Base-by-base conservation (phyloP, 1,140 invertebrate genomes). In the Eriocheir sinensis region DNA sequence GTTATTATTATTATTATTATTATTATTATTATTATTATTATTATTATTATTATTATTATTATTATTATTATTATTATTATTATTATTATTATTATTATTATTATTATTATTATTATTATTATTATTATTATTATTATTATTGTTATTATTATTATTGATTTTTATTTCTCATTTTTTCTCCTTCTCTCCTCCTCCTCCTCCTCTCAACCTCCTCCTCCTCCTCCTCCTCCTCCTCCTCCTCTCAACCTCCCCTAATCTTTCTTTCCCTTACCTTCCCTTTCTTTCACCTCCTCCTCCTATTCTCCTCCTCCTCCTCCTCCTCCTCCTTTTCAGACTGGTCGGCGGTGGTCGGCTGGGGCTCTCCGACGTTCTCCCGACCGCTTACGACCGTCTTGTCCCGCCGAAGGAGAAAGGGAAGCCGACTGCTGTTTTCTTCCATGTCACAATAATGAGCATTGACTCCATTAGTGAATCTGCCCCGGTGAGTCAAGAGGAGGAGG, bases 381-480 rank as follows among this genome's bases (percentile, higher is more conserved):
- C 12, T 48, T 91, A 91, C 44, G 89, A 91, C 89, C 53, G 60
- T 34, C 48, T 91, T 27, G 36, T 30, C 8, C 89, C 89, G 8
- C 89, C 89, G 21, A 91, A 91, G 17, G 60, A 60, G 48, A 34
- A 91, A 8, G 91, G 80, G 1, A 80, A 83, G 38, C 91, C 91
- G n/a, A 92, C 91, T 2, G n/a, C 83, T 34, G 91, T 92, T 17
- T 92, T 83, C 27, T 92, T 92, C 32, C 91, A 92, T n/a, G 79
- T 92, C 79, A 92, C 91, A 30, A 44, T 92, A 30, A 92, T 92
- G 91, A 83, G 91, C 21, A 81, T 92, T 2, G 91, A 92, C 9
- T 92, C 91, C 38, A 83, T 92, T 40, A 85, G 83, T 12, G 91
- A 92, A 40, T 60, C 34, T 72, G 48, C 89, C 1, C 48, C 60